Conservation (phyloP, 2,888 invertebrate genomes). For the Mesoligia furuncula region DNA sequence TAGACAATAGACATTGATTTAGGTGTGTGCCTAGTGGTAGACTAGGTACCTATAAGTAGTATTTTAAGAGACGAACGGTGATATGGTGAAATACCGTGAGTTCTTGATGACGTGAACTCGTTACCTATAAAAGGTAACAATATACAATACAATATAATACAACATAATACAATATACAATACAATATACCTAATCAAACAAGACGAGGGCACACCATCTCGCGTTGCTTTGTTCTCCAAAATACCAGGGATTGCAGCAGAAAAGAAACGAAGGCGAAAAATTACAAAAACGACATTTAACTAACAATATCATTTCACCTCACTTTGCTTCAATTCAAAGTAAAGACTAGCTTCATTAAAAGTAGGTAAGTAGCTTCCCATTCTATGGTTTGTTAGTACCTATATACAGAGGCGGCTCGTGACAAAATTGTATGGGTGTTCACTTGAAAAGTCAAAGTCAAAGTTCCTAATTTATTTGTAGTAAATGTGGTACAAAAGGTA, state of each 20-base stretch:
- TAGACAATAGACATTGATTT: background rate
- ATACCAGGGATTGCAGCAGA: background rate
- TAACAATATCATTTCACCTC: conserved; percentile 3
- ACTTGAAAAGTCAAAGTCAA: too few relatives aligned
- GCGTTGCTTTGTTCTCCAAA: background rate
- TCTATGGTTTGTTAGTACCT: conserved; percentile 5
- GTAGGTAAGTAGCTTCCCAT: background rate
- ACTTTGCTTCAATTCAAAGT: background rate
- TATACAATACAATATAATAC: too few relatives aligned
- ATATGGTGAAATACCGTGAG: background rate
- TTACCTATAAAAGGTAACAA: background rate
- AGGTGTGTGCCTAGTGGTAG: background rate
- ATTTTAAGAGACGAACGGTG: background rate
- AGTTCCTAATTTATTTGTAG: too few relatives aligned
- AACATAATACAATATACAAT: too few relatives aligned
- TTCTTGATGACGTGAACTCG: background rate
- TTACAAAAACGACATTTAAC: background rate
- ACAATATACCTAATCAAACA: background rate
- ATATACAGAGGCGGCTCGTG: too few relatives aligned
- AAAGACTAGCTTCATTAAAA: background rate
- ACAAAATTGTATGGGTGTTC: too few relatives aligned
- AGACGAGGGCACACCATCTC: conserved; percentile 39
- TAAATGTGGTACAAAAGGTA: too few relatives aligned
- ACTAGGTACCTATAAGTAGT: background rate
- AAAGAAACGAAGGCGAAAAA: conserved; percentile 15